Conservation (phyloP, 2,113 vertebrate species). For the Calypte anna region DNA sequence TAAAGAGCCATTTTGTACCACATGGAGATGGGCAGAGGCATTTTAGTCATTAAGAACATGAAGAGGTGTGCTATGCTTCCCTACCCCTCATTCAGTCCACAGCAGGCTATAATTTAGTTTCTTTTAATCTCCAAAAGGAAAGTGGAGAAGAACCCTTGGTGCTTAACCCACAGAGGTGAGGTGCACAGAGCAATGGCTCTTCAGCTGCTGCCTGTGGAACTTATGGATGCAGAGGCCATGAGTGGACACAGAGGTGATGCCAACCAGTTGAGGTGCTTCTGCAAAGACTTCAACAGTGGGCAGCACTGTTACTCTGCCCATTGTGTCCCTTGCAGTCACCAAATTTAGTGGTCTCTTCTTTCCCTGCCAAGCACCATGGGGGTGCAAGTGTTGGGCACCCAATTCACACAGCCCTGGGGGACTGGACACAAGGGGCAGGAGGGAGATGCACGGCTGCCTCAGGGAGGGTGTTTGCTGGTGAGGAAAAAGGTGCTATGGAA, state of each 20-base stretch:
- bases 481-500: not conserved
- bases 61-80: not conserved
- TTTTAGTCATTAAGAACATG: not conserved
- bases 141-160: not conserved
- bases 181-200: not conserved
- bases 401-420: not conserved
- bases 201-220: not conserved
- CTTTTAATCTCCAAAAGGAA: not conserved
- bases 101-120: not conserved
- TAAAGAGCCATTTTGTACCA: not conserved
- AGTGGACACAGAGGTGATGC: accelerated
- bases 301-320: not conserved
- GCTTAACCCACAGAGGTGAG: not conserved
- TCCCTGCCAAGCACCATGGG: accelerated
- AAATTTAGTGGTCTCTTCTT: not conserved
- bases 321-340: not conserved
- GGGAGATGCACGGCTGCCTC: accelerated
- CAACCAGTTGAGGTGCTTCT: not conserved
- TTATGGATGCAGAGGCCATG: accelerated
- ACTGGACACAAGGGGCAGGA: not conserved
- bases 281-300: not conserved
- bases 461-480: not conserved
- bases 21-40: accelerated
- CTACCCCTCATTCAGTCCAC: not conserved
- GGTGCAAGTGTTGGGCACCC: not conserved